Evolutionary conservation across 2,797 vertebrate species (phyloP), one percentile per base, ranked within the genome.

Genomic region (Xiphorhynchus erythropygius): DNA sequence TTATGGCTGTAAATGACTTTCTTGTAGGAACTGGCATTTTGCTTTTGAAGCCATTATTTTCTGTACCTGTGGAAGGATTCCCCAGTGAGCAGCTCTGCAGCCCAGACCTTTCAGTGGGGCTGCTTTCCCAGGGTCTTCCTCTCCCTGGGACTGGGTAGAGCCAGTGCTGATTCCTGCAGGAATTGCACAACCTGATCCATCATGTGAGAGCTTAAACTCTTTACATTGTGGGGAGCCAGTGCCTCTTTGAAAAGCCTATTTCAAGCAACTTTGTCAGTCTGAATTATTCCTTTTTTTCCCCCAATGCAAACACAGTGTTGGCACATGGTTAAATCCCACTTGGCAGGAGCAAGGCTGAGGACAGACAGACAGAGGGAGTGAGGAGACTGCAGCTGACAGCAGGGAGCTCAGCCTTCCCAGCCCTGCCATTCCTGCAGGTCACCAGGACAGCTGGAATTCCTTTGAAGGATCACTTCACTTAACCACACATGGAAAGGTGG

Each of bases 171-270:
- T 70, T 52, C 37, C 75, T 65, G 81, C 92, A 63, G 59, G 3
- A 11, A 60, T 46, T 73, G 84, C 95, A 55, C 76, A 78, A 37
- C 68, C 70, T 46, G 7, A 8, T 2, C 4, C 19, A n/a, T 81
- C 93, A 89, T 56, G 92, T 88, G 96, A 90, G 76, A 76, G 76
- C 76, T 93, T 77, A n/a, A 90, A 55, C 59, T 64, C 73, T 84
- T 90, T 62, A 74, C 76, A 9, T 68, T 27, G 55, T 30, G 55
- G 65, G 52, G 15, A 88, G 83, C n/a, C 87, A 52, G 42, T 1
- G 11, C 52, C 89, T 89, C 92, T 87, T n/a, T 23, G 70, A 9
- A 86, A 93, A 74, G 71, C 22, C 47, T 77, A 0, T 84, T 92
- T 42, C 91, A 64, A 53, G 46, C 22, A 32, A 49, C 53, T 88